Evolutionary conservation across 2,888 invertebrate species (phyloP).

Genomic region (Dione juno): DNA sequence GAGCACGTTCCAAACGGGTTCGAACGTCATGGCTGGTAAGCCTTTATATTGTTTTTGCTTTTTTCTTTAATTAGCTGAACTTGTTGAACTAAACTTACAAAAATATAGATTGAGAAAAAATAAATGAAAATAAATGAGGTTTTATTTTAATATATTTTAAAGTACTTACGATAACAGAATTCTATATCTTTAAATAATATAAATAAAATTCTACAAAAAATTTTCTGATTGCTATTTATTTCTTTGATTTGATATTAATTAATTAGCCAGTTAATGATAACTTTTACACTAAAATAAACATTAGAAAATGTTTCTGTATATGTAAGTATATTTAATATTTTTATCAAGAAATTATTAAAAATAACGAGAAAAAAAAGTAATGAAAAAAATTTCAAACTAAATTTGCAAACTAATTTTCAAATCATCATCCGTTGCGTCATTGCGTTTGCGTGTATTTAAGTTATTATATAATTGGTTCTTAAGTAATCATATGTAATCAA

Average conservation of each 20-base stretch:
- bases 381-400: no score
- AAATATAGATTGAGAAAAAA: constrained; percentile 52
- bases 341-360: no score
- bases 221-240: not conserved
- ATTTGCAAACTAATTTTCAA: no score
- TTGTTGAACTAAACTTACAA: constrained; percentile 48
- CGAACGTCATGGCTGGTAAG: constrained; percentile 51
- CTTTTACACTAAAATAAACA: no score
- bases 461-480: no score
- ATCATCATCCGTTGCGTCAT: no score
- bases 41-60: constrained; percentile 63
- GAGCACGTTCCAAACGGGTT: constrained; percentile 59
- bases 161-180: not conserved
- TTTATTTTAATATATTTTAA: constrained; percentile 9
- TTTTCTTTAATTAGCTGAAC: constrained; percentile 63
- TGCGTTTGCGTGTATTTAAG: no score
- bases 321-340: no score
- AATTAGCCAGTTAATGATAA: not conserved
- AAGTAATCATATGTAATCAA: no score
- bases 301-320: no score
- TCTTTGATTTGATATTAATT: not conserved
- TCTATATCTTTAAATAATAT: not conserved
- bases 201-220: no score
- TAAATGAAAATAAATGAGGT: constrained; percentile 33
- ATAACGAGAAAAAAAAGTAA: no score